Evolutionary conservation across 2,113 vertebrate species (phyloP).

Genomic region (Axis porcinus): DNA sequence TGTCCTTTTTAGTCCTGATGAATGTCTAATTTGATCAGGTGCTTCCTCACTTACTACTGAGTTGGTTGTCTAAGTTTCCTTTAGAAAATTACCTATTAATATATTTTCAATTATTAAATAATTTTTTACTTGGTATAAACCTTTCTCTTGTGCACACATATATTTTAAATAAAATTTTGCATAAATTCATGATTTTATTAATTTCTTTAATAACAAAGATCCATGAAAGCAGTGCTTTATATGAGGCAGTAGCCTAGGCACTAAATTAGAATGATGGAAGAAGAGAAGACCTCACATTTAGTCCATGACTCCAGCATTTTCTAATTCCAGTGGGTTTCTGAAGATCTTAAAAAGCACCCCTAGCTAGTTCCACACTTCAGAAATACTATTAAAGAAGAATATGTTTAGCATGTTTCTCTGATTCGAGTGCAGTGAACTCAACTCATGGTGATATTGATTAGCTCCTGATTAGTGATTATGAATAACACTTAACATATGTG

Average conservation of each 20-base stretch:
- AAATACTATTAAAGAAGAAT: not conserved
- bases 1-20: not conserved
- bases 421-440: slow-evolving; percentile 15
- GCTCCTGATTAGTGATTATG: slow-evolving; percentile 49
- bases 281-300: not conserved
- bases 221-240: not conserved
- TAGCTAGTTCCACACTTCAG: not conserved
- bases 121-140: not conserved
- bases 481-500: slow-evolving; percentile 29
- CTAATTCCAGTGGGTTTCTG: not conserved
- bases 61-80: not conserved
- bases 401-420: not conserved
- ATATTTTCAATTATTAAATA: not conserved
- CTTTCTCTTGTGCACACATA: not conserved
- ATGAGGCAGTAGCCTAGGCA: not conserved
- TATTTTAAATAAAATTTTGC: not conserved
- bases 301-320: not conserved
- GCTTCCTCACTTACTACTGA: not conserved
- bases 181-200: not conserved
- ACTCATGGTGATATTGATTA: slow-evolving; percentile 7
- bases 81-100: not conserved
- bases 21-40: slow-evolving; percentile 13
- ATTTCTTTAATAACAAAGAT: not conserved
- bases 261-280: not conserved
- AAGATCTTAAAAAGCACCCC: not conserved